Conservation (phyloP, 2,113 vertebrate species). For the Agapornis roseicollis region DNA sequence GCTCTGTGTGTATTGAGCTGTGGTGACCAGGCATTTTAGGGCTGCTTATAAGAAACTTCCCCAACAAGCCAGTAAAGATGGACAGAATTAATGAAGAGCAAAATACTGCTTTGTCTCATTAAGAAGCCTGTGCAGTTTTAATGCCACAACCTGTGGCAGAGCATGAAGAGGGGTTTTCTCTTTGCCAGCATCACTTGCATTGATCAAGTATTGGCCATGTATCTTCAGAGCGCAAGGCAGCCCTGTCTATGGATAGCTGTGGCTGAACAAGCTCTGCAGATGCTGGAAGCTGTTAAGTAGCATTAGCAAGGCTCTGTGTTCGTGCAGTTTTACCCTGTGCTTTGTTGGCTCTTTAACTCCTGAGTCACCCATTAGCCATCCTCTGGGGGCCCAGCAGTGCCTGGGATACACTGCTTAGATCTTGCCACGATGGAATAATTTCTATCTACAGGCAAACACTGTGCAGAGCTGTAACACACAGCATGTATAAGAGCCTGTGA, state of each 20-base stretch:
- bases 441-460: neutral
- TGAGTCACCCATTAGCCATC: neutral
- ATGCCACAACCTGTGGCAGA: neutral
- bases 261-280: neutral
- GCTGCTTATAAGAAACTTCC: neutral
- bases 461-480: neutral
- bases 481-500: neutral
- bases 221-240: neutral
- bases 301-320: neutral
- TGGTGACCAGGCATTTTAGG: neutral
- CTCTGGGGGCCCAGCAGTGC: neutral
- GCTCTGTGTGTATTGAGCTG: rapidly evolving
- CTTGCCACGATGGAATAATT: neutral
- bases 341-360: neutral
- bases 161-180: neutral
- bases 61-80: neutral
- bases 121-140: neutral
- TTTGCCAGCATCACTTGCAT: neutral
- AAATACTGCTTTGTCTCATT: neutral
- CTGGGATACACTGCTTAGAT: neutral
- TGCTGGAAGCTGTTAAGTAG: neutral
- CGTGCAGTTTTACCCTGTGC: neutral
- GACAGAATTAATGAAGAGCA: neutral
- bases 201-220: rapidly evolving
- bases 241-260: neutral